Evolutionary conservation across 1,140 invertebrate genomes (phyloP).

Genomic region (Stegodyphus dumicola): DNA sequence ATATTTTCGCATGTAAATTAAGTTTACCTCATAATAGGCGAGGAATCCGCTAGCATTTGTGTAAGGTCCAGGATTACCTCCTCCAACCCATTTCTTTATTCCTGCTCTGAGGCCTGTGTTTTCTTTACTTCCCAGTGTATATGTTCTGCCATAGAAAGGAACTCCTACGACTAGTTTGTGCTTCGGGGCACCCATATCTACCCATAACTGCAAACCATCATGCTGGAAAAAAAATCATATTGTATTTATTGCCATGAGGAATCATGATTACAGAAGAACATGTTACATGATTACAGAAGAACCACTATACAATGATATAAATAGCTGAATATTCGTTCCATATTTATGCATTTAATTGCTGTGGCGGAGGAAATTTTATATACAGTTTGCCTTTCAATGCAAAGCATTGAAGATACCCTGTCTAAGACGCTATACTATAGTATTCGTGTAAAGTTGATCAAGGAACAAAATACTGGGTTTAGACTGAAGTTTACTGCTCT

Average conservation of each 20-base stretch:
- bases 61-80: slow-evolving; percentile 80
- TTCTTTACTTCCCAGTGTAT: slow-evolving; percentile 81
- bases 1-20: neutral
- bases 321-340: too few species aligned
- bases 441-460: too few species aligned
- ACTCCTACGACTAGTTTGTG: slow-evolving; percentile 89
- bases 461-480: too few species aligned
- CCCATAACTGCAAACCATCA: slow-evolving; percentile 86
- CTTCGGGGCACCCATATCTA: slow-evolving; percentile 84
- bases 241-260: neutral
- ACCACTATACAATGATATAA: too few species aligned
- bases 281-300: neutral
- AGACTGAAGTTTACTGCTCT: too few species aligned
- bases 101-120: slow-evolving; percentile 82
- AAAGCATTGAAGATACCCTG: too few species aligned
- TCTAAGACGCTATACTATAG: too few species aligned
- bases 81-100: slow-evolving; percentile 81
- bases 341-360: too few species aligned
- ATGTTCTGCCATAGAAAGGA: slow-evolving; percentile 87
- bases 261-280: neutral
- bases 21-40: slow-evolving; percentile 67
- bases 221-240: slow-evolving; percentile 73
- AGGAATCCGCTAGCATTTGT: slow-evolving; percentile 67
- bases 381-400: too few species aligned
- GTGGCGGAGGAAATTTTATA: too few species aligned